Evolutionary conservation across 2,888 invertebrate species (phyloP).

Genomic region (Volucella inanis): DNA sequence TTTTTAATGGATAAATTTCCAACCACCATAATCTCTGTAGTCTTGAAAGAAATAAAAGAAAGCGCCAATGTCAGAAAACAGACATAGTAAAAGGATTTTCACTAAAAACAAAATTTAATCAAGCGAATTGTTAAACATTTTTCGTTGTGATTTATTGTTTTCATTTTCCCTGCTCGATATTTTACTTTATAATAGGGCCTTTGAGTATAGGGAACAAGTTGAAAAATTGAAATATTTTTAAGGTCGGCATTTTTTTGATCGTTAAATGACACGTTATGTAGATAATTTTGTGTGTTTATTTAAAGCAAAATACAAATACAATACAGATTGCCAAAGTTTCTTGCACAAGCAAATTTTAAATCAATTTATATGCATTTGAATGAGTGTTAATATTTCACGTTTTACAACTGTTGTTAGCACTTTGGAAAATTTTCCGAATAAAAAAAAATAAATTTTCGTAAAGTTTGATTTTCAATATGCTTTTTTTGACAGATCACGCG

Average conservation of each 20-base stretch:
- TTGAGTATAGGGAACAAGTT: conserved; percentile 65
- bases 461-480: too few relatives aligned
- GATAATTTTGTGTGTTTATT: too few relatives aligned
- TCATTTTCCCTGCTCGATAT: conserved; percentile 68
- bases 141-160: conserved; percentile 74
- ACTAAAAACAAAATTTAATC: conserved; percentile 74
- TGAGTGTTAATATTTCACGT: too few relatives aligned
- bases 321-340: too few relatives aligned
- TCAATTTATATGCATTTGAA: too few relatives aligned
- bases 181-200: conserved; percentile 47
- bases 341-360: too few relatives aligned
- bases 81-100: conserved; percentile 67
- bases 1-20: conserved; percentile 60
- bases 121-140: conserved; percentile 74
- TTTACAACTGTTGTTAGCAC: too few relatives aligned
- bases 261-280: conserved; percentile 53
- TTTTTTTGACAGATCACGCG: too few relatives aligned
- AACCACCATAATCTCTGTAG: conserved; percentile 33
- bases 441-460: too few relatives aligned
- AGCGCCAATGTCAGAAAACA: conserved; percentile 50
- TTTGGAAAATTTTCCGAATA: too few relatives aligned
- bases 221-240: conserved; percentile 72
- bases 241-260: conserved; percentile 55
- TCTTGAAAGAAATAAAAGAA: conserved; percentile 40
- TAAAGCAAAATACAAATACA: too few relatives aligned